Conservation (phyloP, 2,888 invertebrate genomes). For the Zygogramma bicolorata region DNA sequence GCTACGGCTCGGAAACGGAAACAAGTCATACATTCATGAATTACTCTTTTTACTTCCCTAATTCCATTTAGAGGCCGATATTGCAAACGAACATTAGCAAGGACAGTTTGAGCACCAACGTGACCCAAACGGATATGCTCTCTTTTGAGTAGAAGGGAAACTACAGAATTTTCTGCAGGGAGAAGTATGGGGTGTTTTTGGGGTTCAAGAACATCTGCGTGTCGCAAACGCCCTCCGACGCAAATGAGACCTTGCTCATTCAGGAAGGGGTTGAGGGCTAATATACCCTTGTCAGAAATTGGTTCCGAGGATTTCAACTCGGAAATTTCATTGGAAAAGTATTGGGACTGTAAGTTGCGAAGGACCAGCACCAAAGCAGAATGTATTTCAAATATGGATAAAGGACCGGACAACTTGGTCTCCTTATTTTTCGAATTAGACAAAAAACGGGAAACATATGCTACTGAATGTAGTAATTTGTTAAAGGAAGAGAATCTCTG, state of each 20-base stretch:
- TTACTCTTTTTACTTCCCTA: constrained; percentile 28
- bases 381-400: neutral
- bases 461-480: constrained; percentile 2
- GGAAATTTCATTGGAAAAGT: constrained; percentile 8
- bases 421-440: neutral
- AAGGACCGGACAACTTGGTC: constrained; percentile 6
- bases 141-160: neutral
- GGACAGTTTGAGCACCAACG: constrained; percentile 37
- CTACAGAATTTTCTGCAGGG: neutral
- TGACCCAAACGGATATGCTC: constrained; percentile 27
- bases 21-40: constrained; percentile 37
- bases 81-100: constrained; percentile 35
- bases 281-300: neutral
- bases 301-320: neutral
- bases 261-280: neutral
- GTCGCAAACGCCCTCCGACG: constrained; percentile 8
- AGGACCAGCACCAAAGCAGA: constrained; percentile 17
- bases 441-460: neutral
- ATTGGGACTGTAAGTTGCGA: constrained; percentile 10
- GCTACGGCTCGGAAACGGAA: constrained; percentile 30
- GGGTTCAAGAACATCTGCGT: neutral
- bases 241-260: constrained; percentile 10
- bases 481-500: neutral
- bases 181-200: constrained; percentile 1
- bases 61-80: constrained; percentile 41